Percentiles rank a stretch among this genome's conserved stretches.
Evolutionary conservation across 1,140 invertebrate genomes (phyloP).

Genomic region (Drosophila santomea): DNA sequence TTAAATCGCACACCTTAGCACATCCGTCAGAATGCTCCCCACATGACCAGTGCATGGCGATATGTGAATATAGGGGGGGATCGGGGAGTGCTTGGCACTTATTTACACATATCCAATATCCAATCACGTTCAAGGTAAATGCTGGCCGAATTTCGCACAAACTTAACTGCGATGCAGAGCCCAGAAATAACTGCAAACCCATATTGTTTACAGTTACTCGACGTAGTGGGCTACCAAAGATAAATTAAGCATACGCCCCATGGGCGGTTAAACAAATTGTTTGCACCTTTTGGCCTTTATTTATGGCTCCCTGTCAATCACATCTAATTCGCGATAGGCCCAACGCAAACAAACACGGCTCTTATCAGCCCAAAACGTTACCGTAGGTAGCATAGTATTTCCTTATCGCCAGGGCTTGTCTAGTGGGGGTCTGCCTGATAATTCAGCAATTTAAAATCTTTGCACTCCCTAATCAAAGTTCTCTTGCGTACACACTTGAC

Average conservation of each 20-base stretch:
- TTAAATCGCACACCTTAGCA: conserved; percentile 53
- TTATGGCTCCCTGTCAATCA: conserved; percentile 28
- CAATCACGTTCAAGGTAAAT: conserved; percentile 80
- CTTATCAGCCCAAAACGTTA: conserved; percentile 19
- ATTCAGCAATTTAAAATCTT: conserved; percentile 40
- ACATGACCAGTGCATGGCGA: conserved; percentile 54
- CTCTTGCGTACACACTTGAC: conserved; percentile 62
- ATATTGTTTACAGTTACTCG: conserved; percentile 19
- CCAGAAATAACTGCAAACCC: background rate
- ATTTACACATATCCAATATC: conserved; percentile 54
- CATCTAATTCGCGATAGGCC: conserved; percentile 21
- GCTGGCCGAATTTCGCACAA: conserved; percentile 43
- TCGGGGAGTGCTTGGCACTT: conserved; percentile 11
- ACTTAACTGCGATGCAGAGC: conserved; percentile 4
- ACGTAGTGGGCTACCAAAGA: background rate
- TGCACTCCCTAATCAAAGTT: conserved; percentile 47
- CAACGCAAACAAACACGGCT: conserved; percentile 28
- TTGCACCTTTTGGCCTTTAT: conserved; percentile 20
- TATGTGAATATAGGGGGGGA: background rate
- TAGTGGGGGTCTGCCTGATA: conserved; percentile 43
- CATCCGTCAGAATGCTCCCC: conserved; percentile 40
- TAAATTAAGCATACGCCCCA: conserved; percentile 26
- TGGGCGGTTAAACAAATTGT: conserved; percentile 17
- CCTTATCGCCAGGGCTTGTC: conserved; percentile 40
- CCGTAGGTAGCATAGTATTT: conserved; percentile 23